Evolutionary conservation across 2,113 vertebrate genomes (phyloP), one percentile per base, ranked within the genome.

Genomic region (Narcine bancroftii): DNA sequence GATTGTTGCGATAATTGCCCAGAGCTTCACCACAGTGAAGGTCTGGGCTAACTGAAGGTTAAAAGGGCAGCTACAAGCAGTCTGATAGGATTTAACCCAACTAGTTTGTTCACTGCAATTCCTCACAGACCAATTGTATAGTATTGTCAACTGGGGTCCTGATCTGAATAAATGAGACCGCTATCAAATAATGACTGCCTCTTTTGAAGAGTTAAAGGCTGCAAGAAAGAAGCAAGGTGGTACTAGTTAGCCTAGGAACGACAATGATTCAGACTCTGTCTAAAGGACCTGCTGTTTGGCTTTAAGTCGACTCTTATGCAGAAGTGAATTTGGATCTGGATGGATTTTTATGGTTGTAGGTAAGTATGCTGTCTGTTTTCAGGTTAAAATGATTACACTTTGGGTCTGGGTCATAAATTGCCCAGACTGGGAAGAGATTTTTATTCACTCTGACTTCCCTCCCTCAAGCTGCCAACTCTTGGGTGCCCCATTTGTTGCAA

Each of bases 141-240:
- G 56, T 33, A 87, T 63, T 15, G 6, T 33, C 83, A 87, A 63
- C n/a, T 60, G 83, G 47, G 83, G 83, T 21, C 56, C 47, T 29
- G 56, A 87, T 63, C n/a, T 60, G 50, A 63, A 60, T 60, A 87
- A 87, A 87, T 87, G 83, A 87, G 53, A 87, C 24, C 63, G 60
- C 56, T 60, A 63, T 87, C 83, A 87, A 87, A 87, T 63, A 87
- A 39, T 87, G 53, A 87, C 83, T 63, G 56, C 33, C 17, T 6
- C 33, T n/a, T 39, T 60, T 33, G 36, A 63, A 87, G 53, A 87
- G 36, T 19, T 56, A 33, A 87, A 2, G 11, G 2, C 6, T 87
- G 63, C 79, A 83, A 11, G 45, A 2, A 26, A 29, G 42, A 87
- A 5, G 60, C 47, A 85, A n/a, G 10, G 50, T 79, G 45, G 15